phyloP scores from a whole-genome alignment of 2,113 vertebrate species.

The Glareola pratincola region DNA sequence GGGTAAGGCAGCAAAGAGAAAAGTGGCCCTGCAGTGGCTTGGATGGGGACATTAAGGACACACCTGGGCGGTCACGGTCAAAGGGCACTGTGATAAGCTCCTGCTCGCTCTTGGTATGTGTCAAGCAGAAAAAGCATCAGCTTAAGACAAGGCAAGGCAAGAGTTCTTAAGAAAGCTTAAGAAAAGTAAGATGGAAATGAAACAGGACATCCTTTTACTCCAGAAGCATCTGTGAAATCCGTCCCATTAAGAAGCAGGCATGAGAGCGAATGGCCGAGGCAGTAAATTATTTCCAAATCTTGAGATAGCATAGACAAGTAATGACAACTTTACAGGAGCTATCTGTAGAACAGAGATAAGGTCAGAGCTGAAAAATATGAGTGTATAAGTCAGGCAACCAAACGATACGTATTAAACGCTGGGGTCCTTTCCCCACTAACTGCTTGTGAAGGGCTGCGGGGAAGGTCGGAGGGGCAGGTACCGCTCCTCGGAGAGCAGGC shows the following conservation, averaged over 20 bases:
- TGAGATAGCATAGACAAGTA: too few relatives aligned
- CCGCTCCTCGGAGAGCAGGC: fast-evolving
- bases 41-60: not conserved
- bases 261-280: fast-evolving
- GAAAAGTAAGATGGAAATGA: not conserved
- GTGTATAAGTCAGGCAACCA: not conserved
- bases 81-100: not conserved
- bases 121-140: not conserved
- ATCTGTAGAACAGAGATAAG: not conserved
- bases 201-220: not conserved
- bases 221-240: not conserved
- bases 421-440: not conserved
- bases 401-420: fast-evolving
- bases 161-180: not conserved
- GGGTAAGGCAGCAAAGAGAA: not conserved
- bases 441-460: not conserved
- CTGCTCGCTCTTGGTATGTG: not conserved
- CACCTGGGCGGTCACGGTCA: not conserved
- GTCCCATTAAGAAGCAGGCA: not conserved
- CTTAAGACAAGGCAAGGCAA: not conserved
- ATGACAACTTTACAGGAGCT: too few relatives aligned
- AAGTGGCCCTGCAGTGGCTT: fast-evolving
- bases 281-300: not conserved
- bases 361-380: not conserved
- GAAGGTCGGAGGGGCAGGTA: not conserved